phyloP scores from a whole-genome alignment of 2,113 vertebrate genomes.

The Amphiprion ocellaris region DNA sequence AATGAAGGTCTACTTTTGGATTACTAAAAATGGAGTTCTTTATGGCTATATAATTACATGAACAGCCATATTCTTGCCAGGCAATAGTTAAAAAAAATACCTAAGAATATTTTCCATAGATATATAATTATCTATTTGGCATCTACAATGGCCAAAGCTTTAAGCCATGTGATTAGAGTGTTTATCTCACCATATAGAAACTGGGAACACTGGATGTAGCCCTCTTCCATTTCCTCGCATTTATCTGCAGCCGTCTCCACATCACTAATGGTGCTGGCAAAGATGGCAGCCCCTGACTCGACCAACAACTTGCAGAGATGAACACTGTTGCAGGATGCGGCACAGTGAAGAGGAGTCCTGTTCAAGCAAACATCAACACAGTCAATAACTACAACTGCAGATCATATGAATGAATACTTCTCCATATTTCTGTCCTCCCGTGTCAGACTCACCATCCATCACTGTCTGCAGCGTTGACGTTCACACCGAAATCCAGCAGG shows the following conservation, averaged over 20 bases:
- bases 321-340: conserved; percentile 98
- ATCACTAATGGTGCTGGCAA: conserved; percentile 97
- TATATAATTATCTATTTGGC: no score
- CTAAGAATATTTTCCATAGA: no score
- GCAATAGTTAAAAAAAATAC: no score
- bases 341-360: conserved; percentile 98
- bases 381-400: background rate
- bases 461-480: conserved; percentile 97
- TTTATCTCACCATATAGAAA: conserved; percentile 89
- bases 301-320: conserved; percentile 98
- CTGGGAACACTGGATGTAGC: conserved; percentile 97
- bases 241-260: conserved; percentile 98
- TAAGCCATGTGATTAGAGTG: background rate
- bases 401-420: no score
- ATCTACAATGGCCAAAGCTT: no score
- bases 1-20: no score
- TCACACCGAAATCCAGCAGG: conserved; percentile 96
- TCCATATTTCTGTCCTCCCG: background rate
- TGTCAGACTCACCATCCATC: conserved; percentile 92
- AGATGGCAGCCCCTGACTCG: conserved; percentile 97
- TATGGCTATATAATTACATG: no score
- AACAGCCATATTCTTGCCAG: no score
- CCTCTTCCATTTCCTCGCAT: conserved; percentile 98
- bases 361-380: background rate
- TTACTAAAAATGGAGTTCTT: no score